phyloP scores from a whole-genome alignment of 2,113 vertebrate genomes.

The Donacobius atricapilla region DNA sequence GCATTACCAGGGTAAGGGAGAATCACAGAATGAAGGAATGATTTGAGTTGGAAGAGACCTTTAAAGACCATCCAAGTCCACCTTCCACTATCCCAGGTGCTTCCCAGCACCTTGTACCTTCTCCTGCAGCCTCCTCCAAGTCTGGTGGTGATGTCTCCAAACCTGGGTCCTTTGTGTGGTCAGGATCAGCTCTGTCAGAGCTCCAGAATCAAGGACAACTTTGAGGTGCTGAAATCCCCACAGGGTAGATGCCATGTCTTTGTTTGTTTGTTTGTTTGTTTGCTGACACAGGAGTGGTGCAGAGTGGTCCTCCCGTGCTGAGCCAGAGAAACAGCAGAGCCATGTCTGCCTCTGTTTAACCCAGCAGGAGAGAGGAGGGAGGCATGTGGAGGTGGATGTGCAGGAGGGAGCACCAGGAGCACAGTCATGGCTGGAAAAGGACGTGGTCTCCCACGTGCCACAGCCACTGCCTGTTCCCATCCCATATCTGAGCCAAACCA shows the following conservation, averaged over 20 bases:
- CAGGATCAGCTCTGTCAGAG: neutral
- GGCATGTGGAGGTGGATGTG: fast-evolving
- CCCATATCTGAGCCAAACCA: neutral
- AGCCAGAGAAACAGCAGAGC: fast-evolving
- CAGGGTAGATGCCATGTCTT: fast-evolving
- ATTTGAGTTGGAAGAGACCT: neutral
- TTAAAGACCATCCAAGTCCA: neutral
- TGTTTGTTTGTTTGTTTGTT: neutral
- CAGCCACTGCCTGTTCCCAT: fast-evolving
- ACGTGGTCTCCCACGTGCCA: fast-evolving
- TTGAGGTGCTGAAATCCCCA: neutral
- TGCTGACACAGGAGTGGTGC: no score
- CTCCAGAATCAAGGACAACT: neutral
- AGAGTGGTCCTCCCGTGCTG: fast-evolving
- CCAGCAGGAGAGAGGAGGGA: neutral
- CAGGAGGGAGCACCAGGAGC: neutral
- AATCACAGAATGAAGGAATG: neutral
- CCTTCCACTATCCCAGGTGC: neutral
- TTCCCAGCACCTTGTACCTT: neutral
- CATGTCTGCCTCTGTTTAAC: fast-evolving
- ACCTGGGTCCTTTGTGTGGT: neutral
- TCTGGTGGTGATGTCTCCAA: neutral
- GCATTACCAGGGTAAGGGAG: neutral
- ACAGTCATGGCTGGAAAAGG: neutral
- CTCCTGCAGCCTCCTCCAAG: neutral